phyloP scores from a whole-genome alignment of 2,113 vertebrate species.

The Pluvianellus socialis region DNA sequence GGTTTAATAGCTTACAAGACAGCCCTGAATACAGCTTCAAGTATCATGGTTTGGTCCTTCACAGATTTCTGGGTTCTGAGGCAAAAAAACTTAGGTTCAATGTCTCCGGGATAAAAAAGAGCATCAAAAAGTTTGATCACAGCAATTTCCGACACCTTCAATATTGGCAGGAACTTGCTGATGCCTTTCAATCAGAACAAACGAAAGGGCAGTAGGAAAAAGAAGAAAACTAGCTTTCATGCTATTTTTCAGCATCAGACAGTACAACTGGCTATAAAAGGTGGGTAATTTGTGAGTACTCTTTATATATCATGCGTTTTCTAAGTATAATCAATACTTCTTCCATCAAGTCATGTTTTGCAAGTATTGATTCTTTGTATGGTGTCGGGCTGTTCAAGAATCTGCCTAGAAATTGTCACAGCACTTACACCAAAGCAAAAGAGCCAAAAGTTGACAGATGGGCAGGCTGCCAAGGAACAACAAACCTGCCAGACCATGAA shows the following conservation, averaged over 20 bases:
- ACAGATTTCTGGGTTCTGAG: background rate
- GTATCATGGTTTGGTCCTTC: background rate
- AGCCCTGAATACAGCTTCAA: background rate
- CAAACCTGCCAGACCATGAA: conserved; percentile 68
- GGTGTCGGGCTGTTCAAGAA: background rate
- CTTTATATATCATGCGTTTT: background rate
- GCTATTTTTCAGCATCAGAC: background rate
- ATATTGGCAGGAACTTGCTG: background rate
- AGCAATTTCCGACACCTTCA: background rate
- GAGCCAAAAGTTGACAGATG: conserved; percentile 3
- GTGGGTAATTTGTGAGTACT: background rate
- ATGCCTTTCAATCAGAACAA: background rate
- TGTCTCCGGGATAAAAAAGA: background rate
- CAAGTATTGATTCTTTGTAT: background rate
- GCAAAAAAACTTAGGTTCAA: accelerated
- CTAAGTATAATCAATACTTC: background rate
- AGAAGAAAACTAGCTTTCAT: background rate
- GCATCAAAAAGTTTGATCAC: background rate
- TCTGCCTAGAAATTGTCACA: background rate
- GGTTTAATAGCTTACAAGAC: background rate
- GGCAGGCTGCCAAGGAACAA: conserved; percentile 41
- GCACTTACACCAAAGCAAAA: conserved; percentile 3
- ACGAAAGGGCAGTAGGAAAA: background rate
- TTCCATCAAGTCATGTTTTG: background rate
- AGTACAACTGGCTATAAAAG: background rate